phyloP scores from a whole-genome alignment of 1,140 invertebrate species.

The Stratiolaelaps scimitus region DNA sequence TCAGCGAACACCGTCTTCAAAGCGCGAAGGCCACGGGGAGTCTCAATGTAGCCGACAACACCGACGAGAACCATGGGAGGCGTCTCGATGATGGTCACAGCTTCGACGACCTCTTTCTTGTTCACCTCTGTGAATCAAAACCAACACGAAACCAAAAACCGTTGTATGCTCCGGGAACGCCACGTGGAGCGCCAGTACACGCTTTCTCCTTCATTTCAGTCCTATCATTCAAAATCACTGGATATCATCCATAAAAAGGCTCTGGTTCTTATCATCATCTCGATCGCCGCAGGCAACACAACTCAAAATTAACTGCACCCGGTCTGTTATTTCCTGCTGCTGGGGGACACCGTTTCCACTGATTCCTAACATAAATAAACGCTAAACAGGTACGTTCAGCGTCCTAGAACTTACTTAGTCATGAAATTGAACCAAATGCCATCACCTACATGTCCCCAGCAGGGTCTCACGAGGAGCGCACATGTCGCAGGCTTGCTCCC shows the following conservation, averaged over 20 bases:
- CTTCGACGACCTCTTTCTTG: slow-evolving; percentile 99
- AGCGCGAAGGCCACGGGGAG: slow-evolving; percentile 83
- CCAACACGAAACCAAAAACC: slow-evolving; percentile 32
- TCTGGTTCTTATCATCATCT: slow-evolving; percentile 15
- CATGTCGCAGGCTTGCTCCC: neutral
- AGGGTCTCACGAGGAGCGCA: slow-evolving; percentile 24
- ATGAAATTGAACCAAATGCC: too few species aligned
- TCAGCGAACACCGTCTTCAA: slow-evolving; percentile 96
- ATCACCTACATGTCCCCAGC: slow-evolving; percentile 9
- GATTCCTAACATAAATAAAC: too few species aligned
- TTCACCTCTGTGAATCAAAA: slow-evolving; percentile 75
- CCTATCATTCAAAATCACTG: slow-evolving; percentile 27
- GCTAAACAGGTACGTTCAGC: too few species aligned
- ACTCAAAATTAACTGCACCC: too few species aligned
- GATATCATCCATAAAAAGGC: slow-evolving; percentile 9
- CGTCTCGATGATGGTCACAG: slow-evolving; percentile 93
- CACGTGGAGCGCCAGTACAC: neutral
- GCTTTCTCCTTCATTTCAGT: neutral
- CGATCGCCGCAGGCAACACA: neutral
- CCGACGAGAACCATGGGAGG: slow-evolving; percentile 97
- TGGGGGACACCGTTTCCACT: too few species aligned
- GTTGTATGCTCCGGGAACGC: neutral
- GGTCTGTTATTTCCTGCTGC: too few species aligned
- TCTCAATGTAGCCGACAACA: slow-evolving; percentile 96
- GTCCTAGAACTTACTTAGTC: too few species aligned